A percentile compares a stretch with the other conserved stretches of the same genome.
phyloP scores from a whole-genome alignment of 2,888 invertebrate species.

The Drosophila leonis region DNA sequence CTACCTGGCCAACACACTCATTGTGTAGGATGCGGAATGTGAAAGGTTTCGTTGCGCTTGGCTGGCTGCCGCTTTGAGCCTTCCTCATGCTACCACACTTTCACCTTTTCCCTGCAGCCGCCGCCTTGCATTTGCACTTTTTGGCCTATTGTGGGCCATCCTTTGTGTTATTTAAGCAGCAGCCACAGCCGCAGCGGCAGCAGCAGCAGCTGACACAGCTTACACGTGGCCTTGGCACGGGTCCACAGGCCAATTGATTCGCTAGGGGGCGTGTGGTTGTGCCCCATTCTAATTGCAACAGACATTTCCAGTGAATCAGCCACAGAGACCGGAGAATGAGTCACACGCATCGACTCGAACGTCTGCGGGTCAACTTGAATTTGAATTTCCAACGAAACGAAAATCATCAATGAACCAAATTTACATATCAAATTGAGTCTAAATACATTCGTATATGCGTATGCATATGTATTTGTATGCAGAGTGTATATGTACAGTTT shows the following conservation, averaged over 20 bases:
- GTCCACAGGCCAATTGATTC: conserved; percentile 52
- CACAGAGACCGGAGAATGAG: conserved; percentile 29
- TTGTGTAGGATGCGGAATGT: conserved; percentile 52
- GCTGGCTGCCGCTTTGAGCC: conserved; percentile 30
- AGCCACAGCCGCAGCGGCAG: conserved; percentile 34
- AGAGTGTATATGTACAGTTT: neutral
- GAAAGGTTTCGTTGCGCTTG: conserved; percentile 65
- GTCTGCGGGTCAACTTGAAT: conserved; percentile 36
- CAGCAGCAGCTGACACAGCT: conserved; percentile 45
- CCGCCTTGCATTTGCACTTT: conserved; percentile 40
- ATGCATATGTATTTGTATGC: neutral
- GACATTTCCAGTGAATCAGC: conserved; percentile 54
- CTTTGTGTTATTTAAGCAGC: conserved; percentile 57
- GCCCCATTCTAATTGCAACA: conserved; percentile 50
- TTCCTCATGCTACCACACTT: conserved; percentile 59
- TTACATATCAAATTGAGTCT: conserved; percentile 65
- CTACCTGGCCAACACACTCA: conserved; percentile 59
- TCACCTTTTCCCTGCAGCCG: conserved; percentile 63
- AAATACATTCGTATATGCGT: neutral
- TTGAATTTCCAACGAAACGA: conserved; percentile 54
- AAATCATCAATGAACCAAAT: conserved; percentile 72
- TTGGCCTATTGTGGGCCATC: conserved; percentile 53
- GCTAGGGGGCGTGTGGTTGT: conserved; percentile 29
- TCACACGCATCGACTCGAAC: conserved; percentile 32
- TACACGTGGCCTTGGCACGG: conserved; percentile 64